Base-by-base conservation (phyloP, 2,797 vertebrate genomes). In the Crax fasciolata region DNA sequence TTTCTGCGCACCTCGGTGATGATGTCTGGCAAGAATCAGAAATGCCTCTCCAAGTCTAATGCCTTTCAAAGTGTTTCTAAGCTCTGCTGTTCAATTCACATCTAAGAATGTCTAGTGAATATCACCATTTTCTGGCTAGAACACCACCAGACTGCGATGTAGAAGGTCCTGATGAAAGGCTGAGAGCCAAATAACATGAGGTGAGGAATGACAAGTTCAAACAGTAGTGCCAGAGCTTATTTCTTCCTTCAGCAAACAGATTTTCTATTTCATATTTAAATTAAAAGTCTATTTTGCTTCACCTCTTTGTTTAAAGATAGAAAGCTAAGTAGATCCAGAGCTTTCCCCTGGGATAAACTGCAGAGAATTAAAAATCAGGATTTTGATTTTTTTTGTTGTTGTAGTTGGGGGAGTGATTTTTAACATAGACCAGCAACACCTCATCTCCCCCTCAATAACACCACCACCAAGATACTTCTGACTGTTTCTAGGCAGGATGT, bases 1-100 rank as follows among this genome's bases (percentile, higher is more conserved):
- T 91, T 96, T 94, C 74, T 86, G 90, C 74, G 79, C 88, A 93
- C 72, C 32, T 94, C 5, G 7, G 17, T 88, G 55, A 41, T 61
- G 49, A 83, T 85, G 68, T 32, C 59, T 90, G 89, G 68, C 65
- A 92, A 85, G 84, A 78, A 77, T 55, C 59, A 87, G 49, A 87
- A 19, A 84, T 66, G 24, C 12, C 39, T 92, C 48, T 75, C 74
- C 39, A 87, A 74, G 54, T 32, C 28, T 85, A 62, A 72, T 27
- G 52, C 1, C 71, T 57, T 95, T 82, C 57, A 55, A 75, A 90
- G 73, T 46, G 51, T 9, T 92, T 84, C 80, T 75, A 80, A 88
- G 15, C n/a, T 73, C 48, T 16, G 57, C 21, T 79, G 54, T 58
- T 59, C 38, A 78, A 52, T 59, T 90, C 79, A 54, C 20, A 25